Evolutionary conservation across 2,888 invertebrate species (phyloP), one percentile per base, ranked within the genome.

Genomic region (Drosophila suboccidentalis): DNA sequence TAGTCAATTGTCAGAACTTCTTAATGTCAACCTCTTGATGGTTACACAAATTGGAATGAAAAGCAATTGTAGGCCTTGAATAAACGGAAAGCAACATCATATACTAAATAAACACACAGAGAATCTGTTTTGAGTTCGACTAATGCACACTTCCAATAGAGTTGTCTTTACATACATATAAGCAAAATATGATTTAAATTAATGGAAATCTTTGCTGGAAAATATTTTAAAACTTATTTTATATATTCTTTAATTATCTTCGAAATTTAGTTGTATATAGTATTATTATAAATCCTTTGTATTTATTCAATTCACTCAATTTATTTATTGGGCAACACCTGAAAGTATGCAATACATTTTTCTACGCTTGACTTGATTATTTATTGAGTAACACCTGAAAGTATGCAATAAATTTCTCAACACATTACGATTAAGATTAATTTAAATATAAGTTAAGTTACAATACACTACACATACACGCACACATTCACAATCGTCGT

Each of bases 11-110:
- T 15, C 44, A 50, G 15, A 53, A 47, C 53, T 62, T 75, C 71
- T 64, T 39, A 44, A 43, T 71, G 71, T 69, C 55, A 44, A 22
- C 13, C 13, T 22, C 17, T 22, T 26, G 43, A 60, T 51, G 32
- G 8, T n/a, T n/a, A 46, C 11, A 59, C 10, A 13, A 43, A 59
- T 59, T 43, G 57, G 50, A 75, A 69, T 67, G 61, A 71, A 69
- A 87, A 85, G 82, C 82, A 85, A 82, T 83, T 87, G 73, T 74
- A 82, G 77, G 90, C 78, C 87, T 87, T 83, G 69, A 50, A 41
- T 15, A 29, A 47, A 26, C 38, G 41, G 17, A 47, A 32, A 53
- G 29, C 57, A 59, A 29, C 8, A 61, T 50, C 32, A 26, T 2
- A 34, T 26, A n/a, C n/a, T n/a, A 41, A 41, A 59, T 4, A 39